Evolutionary conservation across 2,888 invertebrate species (phyloP), one percentile per base, ranked within the genome.

Genomic region (Leucania comma): DNA sequence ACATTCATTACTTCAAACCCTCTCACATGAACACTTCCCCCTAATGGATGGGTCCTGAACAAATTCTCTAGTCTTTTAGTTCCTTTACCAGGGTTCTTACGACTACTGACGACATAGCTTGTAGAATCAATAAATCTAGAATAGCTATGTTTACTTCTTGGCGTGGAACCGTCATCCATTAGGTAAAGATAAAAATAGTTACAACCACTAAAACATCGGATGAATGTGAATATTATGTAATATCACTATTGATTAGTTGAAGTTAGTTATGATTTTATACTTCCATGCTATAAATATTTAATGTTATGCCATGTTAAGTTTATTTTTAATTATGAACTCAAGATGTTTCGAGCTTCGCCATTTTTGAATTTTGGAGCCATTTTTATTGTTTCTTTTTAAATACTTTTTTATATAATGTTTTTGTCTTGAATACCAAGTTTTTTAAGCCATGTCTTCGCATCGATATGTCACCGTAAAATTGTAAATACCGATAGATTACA

Each of bases 121-220:
- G 68, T 60, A 50, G 81, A 77, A 76, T 80, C n/a, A 53, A 80
- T 63, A 24, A 80, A 57, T 59, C 62, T 42, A 66, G 54, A 54
- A 42, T 51, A 61, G 58, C 29, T 32, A 54, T 57, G 62, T 60
- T 66, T 67, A 54, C 29, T 68, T 32, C 26, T 35, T 54, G 20
- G 32, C 14, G 22, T 50, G 42, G 38, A 65, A 65, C 54, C 29
- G 54, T 79, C 66, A 64, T 80, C 79, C 79, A 79, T 80, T 51
- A 51, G 62, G 57, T 17, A 64, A 50, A 51, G 56, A 26, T 62
- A 42, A 38, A 58, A 72, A 59, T 24, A 46, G 17, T 6, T 17
- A 42, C 26, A 53, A 22, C n/a, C 17, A 62, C 42, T 54, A 59
- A 65, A 68, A 48, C 46, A 67, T 26, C 61, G 42, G 53, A 67